These are phyloP conservation scores for Noctua pronuba DNA, from an alignment of 2,888 invertebrate genomes.

Conservation along the genomic window DNA sequence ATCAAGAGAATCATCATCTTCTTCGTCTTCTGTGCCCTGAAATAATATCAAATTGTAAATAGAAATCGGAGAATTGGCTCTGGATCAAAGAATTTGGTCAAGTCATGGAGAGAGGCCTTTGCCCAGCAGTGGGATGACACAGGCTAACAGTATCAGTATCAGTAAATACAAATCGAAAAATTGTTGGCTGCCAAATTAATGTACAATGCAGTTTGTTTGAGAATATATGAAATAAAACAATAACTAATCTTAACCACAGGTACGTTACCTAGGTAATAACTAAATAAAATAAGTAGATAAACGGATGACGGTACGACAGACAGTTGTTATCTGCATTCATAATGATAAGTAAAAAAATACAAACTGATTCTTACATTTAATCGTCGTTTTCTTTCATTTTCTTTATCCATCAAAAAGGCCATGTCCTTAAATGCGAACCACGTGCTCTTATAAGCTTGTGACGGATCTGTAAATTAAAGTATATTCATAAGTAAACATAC, in stretches of 20 bases:
- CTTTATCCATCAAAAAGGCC: constrained; percentile 74
- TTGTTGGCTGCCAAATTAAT: neutral
- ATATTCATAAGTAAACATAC: constrained; percentile 4
- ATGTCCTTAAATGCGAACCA: constrained; percentile 78
- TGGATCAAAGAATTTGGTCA: too few species aligned
- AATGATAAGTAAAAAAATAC: constrained; percentile 16
- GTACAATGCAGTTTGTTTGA: neutral
- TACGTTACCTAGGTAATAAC: constrained; percentile 7
- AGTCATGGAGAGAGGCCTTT: too few species aligned
- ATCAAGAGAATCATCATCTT: constrained; percentile 47
- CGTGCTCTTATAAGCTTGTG: constrained; percentile 62
- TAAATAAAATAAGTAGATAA: constrained; percentile 13
- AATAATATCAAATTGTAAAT: constrained; percentile 12
- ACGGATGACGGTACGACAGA: neutral
- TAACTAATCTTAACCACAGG: neutral
- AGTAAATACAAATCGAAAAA: neutral
- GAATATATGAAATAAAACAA: neutral
- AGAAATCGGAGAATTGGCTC: neutral
- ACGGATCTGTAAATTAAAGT: constrained; percentile 61
- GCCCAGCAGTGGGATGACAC: too few species aligned
- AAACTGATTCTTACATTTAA: constrained; percentile 54
- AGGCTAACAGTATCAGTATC: too few species aligned
- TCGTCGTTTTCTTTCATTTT: constrained; percentile 68
- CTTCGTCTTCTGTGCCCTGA: constrained; percentile 48
- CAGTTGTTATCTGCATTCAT: constrained; percentile 22